Base-by-base conservation (phyloP, 2,797 vertebrate species). In the Psittacula derbiana region DNA sequence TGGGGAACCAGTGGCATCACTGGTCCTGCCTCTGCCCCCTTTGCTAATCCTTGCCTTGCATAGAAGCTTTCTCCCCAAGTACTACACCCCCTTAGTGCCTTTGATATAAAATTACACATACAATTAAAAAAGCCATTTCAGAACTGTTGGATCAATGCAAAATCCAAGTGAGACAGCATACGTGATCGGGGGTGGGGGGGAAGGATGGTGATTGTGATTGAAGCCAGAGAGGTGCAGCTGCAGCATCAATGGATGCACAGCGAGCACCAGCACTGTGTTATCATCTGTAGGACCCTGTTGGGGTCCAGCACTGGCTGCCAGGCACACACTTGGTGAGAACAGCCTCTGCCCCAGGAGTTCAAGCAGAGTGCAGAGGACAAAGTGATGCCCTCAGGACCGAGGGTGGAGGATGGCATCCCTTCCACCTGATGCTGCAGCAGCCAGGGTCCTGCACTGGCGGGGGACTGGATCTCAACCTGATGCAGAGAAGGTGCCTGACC, bases 1-100 rank as follows among this genome's bases (percentile, higher is more conserved):
- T 0, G 0, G 49, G 33, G 21, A 62, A 11, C 11, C 25, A 4
- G 49, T 0, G 0, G 36, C 40, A 36, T 7, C 70, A 3, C 5
- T 0, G 28, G 9, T 3, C 27, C 11, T 1, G 2, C 12, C 80
- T 15, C 70, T 55, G 73, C 24, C 18, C 28, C 64, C 75, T 60
- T 46, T 8, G 1, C 49, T 30, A 6, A 38, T 16, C 75, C 75
- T 16, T 71, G 40, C 78, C 58, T 80, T 17, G 18, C 14, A 8
- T 62, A 58, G 66, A 16, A 38, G 19, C 27, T 61, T 15, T 14
- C 10, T 16, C 43, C 66, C 33, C 21, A 13, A 2, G 25, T 21
- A 8, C 33, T 25, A 15, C 27, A 11, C 12, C 53, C 25, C 49
- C 57, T 23, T 1, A 27, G 40, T 7, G 24, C 28, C 30, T 69